Conservation (phyloP, 2,888 invertebrate species). For the Dermolepida albohirtum region DNA sequence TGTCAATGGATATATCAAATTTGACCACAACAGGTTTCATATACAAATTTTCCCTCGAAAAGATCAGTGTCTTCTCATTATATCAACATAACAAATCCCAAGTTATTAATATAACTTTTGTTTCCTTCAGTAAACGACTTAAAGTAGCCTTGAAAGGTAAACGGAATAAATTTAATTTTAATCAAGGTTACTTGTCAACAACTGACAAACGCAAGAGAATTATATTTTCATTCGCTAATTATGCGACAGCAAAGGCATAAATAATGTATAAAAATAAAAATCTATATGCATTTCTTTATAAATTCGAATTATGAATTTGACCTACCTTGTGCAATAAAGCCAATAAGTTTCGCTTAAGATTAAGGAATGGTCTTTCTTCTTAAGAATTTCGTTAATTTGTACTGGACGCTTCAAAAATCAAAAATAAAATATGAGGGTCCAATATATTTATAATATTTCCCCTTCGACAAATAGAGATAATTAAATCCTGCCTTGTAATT, state of each 20-base stretch:
- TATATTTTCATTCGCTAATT: slow-evolving; percentile 17
- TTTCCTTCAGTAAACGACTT: background rate
- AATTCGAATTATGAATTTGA: background rate
- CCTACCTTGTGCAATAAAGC: too few relatives aligned
- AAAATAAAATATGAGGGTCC: too few relatives aligned
- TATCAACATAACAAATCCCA: slow-evolving; percentile 20
- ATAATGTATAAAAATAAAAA: background rate
- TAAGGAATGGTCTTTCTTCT: too few relatives aligned
- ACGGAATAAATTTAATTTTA: slow-evolving; percentile 26
- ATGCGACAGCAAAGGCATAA: slow-evolving; percentile 4
- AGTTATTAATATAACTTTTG: slow-evolving; percentile 19
- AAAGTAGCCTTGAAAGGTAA: slow-evolving; percentile 15
- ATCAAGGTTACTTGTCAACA: slow-evolving; percentile 26
- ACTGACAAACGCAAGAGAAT: slow-evolving; percentile 15
- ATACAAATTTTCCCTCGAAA: slow-evolving; percentile 5
- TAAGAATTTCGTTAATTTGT: too few relatives aligned
- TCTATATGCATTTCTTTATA: background rate
- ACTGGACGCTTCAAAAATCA: too few relatives aligned
- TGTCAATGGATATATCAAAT: slow-evolving; percentile 32
- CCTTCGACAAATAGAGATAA: too few relatives aligned
- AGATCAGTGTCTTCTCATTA: slow-evolving; percentile 22
- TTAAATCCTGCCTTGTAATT: too few relatives aligned
- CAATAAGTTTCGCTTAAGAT: too few relatives aligned
- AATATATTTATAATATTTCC: too few relatives aligned
- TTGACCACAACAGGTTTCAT: slow-evolving; percentile 3